These are phyloP conservation scores for Drosophila basisetae DNA, from an alignment of 2,888 invertebrate species.

Conservation along the genomic window DNA sequence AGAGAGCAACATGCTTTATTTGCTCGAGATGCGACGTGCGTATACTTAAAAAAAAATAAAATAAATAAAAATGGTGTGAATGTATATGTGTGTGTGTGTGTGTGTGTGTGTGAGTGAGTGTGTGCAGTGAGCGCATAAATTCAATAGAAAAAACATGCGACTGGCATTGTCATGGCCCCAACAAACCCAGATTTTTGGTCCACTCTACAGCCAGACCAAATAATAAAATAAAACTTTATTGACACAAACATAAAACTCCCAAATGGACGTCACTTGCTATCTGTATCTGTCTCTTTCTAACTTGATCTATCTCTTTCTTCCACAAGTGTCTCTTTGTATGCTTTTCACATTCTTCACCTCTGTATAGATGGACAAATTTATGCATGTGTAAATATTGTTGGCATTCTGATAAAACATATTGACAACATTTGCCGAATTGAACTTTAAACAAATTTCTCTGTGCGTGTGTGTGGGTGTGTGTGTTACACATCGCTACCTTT, in stretches of 20 bases:
- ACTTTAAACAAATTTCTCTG: conserved; percentile 69
- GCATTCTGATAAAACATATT: conserved; percentile 75
- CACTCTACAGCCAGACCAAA: conserved; percentile 39
- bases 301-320: background rate
- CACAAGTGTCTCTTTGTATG: conserved; percentile 1
- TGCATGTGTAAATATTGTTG: conserved; percentile 74
- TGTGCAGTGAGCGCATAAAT: conserved; percentile 59
- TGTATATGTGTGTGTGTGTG: conserved; percentile 23
- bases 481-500: conserved; percentile 43
- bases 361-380: conserved; percentile 60
- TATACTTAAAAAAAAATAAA: conserved; percentile 15
- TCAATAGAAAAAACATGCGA: conserved; percentile 71
- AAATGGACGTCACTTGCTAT: conserved; percentile 55
- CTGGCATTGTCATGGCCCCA: conserved; percentile 42
- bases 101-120: conserved; percentile 24
- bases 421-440: conserved; percentile 75
- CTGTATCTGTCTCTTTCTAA: background rate
- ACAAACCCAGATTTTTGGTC: background rate
- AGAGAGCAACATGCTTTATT: conserved; percentile 77
- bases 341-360: conserved; percentile 1
- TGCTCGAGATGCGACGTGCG: conserved; percentile 60
- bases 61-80: conserved; percentile 4
- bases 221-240: conserved; percentile 81
- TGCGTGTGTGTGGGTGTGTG: background rate
- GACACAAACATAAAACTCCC: conserved; percentile 74